phyloP scores from a whole-genome alignment of 2,888 invertebrate species.

The Tachina grossa region DNA sequence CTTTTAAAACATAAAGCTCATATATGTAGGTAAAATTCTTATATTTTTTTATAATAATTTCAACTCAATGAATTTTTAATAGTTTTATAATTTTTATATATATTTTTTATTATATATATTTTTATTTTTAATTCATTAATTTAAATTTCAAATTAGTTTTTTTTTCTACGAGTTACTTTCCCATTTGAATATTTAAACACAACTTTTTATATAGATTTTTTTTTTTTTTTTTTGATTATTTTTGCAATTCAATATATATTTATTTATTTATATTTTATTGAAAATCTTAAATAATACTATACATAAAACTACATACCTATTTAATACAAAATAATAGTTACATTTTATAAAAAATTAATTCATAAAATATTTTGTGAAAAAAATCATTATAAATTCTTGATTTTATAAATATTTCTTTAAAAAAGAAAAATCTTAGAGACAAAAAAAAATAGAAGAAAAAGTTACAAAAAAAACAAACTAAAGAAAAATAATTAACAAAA shows the following conservation, averaged over 20 bases:
- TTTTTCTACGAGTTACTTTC: too few species aligned
- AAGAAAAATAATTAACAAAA: slow-evolving; percentile 62
- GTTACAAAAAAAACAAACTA: slow-evolving; percentile 44
- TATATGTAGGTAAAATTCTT: too few species aligned
- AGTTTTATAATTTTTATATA: too few species aligned
- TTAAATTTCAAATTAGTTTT: neutral
- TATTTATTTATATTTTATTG: slow-evolving; percentile 59
- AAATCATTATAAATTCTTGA: slow-evolving; percentile 53
- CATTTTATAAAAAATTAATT: slow-evolving; percentile 74
- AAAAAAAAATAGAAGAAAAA: slow-evolving; percentile 38
- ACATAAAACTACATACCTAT: slow-evolving; percentile 82
- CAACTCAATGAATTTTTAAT: too few species aligned
- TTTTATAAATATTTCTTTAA: slow-evolving; percentile 39
- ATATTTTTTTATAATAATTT: too few species aligned
- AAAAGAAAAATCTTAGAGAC: slow-evolving; percentile 17
- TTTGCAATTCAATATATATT: slow-evolving; percentile 74
- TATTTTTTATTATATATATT: neutral
- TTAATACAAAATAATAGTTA: slow-evolving; percentile 77
- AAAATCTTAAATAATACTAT: slow-evolving; percentile 80
- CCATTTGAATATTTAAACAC: slow-evolving; percentile 30
- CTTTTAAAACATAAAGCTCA: too few species aligned
- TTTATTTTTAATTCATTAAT: neutral
- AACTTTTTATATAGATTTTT: neutral
- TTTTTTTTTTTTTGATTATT: slow-evolving; percentile 45
- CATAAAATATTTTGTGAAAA: slow-evolving; percentile 51